Evolutionary conservation across 2,113 vertebrate species (phyloP), one percentile per base, ranked within the genome.

Genomic region (Oceanodroma tethys): DNA sequence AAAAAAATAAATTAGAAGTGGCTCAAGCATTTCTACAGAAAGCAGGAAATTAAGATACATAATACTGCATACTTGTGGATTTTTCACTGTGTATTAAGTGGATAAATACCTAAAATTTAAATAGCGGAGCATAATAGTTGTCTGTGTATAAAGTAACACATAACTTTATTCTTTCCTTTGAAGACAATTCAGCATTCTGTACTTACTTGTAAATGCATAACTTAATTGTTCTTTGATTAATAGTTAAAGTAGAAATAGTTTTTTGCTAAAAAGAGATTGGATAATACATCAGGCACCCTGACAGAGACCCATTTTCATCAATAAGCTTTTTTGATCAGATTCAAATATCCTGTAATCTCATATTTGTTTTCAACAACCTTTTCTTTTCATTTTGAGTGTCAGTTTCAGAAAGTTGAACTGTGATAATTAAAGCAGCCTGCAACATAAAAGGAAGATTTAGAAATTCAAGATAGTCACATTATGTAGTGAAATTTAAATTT

Each of bases 221-320:
- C 45, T 90, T 82, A 79, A 85, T 96, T 98, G 87, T 88, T 98
- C 93, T 94, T 96, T 97, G 90, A 96, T 96, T 97, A 88, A 92
- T 96, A 90, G 68, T 94, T 97, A 67, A 97, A 98, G 27, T 27
- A 59, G 86, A 84, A 95, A 29, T 55, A 81, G 4, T 59, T 85
- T 78, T 78, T 78, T 67, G 4, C 50, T 52, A 42, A 48, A 38
- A 85, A 75, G 48, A 68, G 38, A 50, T 86, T 30, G 52, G 25
- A 13, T 68, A 78, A 88, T 81, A 63, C 2, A 90, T 96, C 87
- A 91, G 55, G 56, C 58, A 68, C 55, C 52, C 91, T 95, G 94
- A 88, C 36, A 95, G 65, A 74, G 52, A 73, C 87, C n/a, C 4
- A 6, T 96, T 96, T 98, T 96, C 74, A 93, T 95, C 48, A 93